These are phyloP conservation scores for Elysia crispata DNA, from an alignment of 2,888 invertebrate species.

Conservation along the genomic window DNA sequence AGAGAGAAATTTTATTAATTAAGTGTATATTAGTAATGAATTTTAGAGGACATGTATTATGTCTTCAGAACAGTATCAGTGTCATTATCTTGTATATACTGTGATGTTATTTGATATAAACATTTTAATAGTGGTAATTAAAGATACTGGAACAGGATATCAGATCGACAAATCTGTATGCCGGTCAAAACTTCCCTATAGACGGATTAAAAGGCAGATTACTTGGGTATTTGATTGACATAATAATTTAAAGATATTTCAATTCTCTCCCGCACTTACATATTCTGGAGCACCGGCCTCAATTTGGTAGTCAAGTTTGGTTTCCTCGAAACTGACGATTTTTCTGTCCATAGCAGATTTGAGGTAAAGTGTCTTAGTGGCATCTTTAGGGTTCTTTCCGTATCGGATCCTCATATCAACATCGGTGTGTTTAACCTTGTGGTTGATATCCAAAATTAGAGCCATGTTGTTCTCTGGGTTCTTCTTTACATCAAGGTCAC, in stretches of 20 bases:
- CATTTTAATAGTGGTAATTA: too few relatives aligned
- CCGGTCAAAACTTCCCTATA: too few relatives aligned
- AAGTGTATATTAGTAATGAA: background rate
- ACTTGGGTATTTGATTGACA: too few relatives aligned
- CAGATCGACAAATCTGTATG: too few relatives aligned
- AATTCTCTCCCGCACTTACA: background rate
- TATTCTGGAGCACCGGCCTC: conserved; percentile 37
- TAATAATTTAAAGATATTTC: too few relatives aligned
- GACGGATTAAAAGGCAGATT: too few relatives aligned
- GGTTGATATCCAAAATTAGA: conserved; percentile 50
- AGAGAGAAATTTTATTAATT: background rate
- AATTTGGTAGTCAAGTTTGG: conserved; percentile 40
- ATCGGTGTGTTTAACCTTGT: conserved; percentile 51
- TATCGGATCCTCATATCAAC: conserved; percentile 53
- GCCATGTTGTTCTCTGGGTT: conserved; percentile 56
- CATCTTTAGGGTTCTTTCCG: conserved; percentile 56
- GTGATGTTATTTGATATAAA: too few relatives aligned
- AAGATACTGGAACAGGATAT: too few relatives aligned
- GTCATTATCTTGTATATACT: too few relatives aligned
- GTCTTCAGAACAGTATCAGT: too few relatives aligned
- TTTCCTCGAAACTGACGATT: conserved; percentile 32
- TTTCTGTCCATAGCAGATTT: conserved; percentile 22
- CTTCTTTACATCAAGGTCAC: conserved; percentile 56
- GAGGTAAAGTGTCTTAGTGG: conserved; percentile 7
- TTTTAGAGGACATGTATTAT: too few relatives aligned